Conservation (phyloP, 2,888 invertebrate genomes). For the Hemicrepidius hirtus region DNA sequence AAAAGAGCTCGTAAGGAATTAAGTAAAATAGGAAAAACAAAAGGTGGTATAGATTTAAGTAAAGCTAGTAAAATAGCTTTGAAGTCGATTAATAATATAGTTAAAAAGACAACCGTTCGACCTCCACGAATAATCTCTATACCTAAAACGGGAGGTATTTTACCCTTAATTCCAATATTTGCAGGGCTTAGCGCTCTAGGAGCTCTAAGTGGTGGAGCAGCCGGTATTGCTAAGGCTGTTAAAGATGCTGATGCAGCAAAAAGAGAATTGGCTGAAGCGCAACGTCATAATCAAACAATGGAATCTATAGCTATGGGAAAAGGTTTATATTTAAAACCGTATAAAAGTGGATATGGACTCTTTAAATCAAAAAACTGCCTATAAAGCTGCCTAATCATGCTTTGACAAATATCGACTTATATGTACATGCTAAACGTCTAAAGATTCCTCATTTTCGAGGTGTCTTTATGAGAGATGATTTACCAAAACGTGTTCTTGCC, state of each 20-base stretch:
- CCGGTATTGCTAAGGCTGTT: slow-evolving; percentile 58
- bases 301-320: slow-evolving; percentile 59
- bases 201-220: slow-evolving; percentile 56
- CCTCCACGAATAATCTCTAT: slow-evolving; percentile 59
- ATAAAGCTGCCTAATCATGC: slow-evolving; percentile 54
- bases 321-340: slow-evolving; percentile 56
- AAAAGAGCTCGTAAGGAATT: not conserved
- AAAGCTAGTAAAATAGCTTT: not conserved
- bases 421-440: slow-evolving; percentile 45
- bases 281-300: slow-evolving; percentile 61
- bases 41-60: not conserved
- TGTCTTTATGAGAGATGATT: slow-evolving; percentile 60
- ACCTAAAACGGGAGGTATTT: slow-evolving; percentile 64
- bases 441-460: slow-evolving; percentile 57
- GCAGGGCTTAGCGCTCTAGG: slow-evolving; percentile 59
- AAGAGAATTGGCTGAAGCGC: slow-evolving; percentile 55
- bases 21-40: not conserved
- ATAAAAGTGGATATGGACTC: slow-evolving; percentile 52
- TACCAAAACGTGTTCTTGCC: slow-evolving; percentile 18
- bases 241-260: slow-evolving; percentile 57
- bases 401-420: slow-evolving; percentile 56
- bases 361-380: slow-evolving; percentile 52
- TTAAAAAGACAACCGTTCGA: slow-evolving; percentile 41
- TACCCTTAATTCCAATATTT: too few species aligned
- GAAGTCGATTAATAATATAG: slow-evolving; percentile 39